Evolutionary conservation across 2,797 vertebrate genomes (phyloP), one percentile per base, ranked within the genome.

Genomic region (Picus viridis): DNA sequence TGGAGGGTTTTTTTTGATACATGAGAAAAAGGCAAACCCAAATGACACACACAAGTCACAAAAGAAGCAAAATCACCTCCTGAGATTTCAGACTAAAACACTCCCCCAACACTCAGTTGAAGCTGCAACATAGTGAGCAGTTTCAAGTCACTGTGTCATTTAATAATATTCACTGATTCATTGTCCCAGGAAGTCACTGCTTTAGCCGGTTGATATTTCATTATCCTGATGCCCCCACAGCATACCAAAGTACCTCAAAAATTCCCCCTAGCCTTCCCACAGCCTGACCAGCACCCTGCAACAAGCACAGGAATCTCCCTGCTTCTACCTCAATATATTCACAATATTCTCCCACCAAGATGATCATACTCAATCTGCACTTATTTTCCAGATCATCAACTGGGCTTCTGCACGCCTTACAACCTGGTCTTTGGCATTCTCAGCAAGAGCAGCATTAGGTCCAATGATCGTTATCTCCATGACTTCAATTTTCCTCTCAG

Each of bases 401-500:
- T 57, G 94, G 93, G 93, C 92, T 95, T 93, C 32, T 88, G 89
- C 96, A 88, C 22, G 58, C 92, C 89, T 96, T 71, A 68, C 95
- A 95, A 76, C 95, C 90, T 88, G 90, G 87, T 91, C 95, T 95
- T 95, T 91, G 94, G 94, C 95, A 96, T 94, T 95, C 94, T 73
- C 90, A 91, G 92, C 94, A 57, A 96, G 95, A 95, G 91, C 92
- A 86, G 90, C 92, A 91, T 92, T 93, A 94, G 94, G 90, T 86
- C 85, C 95, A 86, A 87, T 91, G 95, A 96, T 96, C 68, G 20
- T 95, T 96, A 96, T 95, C 95, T 96, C 89, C 87, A 51, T 32
- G 93, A 96, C 96, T 96, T 95, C 93, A 96, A 96, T 96, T 96
- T 96, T 93, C 94, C 88, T 82, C 94, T 93, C 89, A 92, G 95